Evolutionary conservation across 2,797 vertebrate genomes (phyloP).

Genomic region (Chromobotia macracanthus): DNA sequence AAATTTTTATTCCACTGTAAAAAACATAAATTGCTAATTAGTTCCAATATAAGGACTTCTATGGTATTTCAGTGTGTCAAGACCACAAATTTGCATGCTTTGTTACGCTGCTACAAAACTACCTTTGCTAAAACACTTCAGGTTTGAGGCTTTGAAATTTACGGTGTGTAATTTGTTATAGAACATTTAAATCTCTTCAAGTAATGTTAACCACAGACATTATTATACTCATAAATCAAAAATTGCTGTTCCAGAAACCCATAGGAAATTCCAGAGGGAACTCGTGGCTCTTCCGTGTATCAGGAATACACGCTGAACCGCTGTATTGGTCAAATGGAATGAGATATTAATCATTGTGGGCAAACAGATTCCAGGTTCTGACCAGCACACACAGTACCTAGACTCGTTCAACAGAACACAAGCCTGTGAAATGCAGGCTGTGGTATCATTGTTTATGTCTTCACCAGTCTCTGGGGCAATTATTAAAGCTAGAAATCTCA

Average conservation of each 20-base stretch:
- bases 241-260: background rate
- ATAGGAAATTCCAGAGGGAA: background rate
- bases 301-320: background rate
- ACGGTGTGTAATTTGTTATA: background rate
- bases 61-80: too few species aligned
- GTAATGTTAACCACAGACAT: background rate
- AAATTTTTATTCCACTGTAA: background rate
- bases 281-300: background rate
- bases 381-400: background rate
- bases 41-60: too few species aligned
- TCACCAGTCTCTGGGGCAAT: background rate
- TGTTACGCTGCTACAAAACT: too few species aligned
- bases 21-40: background rate
- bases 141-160: background rate
- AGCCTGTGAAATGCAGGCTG: background rate
- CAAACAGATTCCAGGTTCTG: background rate
- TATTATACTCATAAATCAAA: background rate
- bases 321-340: background rate
- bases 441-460: background rate
- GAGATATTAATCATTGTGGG: background rate
- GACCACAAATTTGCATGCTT: too few species aligned
- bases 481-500: constrained; percentile 11
- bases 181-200: background rate
- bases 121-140: too few species aligned
- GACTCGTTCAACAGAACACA: background rate